These are phyloP conservation scores for Acipenser ruthenus DNA, from an alignment of 2,797 vertebrate species.

Conservation along the genomic window DNA sequence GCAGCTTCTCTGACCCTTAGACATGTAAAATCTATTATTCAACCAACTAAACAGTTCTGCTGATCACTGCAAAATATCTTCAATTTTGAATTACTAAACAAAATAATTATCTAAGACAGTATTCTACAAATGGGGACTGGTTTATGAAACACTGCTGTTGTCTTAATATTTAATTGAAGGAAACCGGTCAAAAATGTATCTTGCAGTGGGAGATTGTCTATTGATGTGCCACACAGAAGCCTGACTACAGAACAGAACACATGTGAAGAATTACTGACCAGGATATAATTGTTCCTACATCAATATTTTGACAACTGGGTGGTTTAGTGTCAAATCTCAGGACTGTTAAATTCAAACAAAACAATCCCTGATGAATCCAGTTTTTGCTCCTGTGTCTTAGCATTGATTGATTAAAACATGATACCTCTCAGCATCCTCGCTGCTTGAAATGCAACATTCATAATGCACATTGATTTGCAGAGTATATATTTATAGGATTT, in stretches of 20 bases:
- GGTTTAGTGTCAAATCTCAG: too few relatives aligned
- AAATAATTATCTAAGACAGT: not conserved
- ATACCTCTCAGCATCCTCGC: constrained; percentile 44
- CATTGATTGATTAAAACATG: constrained; percentile 45
- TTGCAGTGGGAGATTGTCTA: not conserved
- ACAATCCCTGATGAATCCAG: too few relatives aligned
- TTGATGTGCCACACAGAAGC: constrained; percentile 1
- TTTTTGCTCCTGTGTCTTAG: too few relatives aligned
- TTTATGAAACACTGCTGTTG: constrained; percentile 11
- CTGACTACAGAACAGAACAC: too few relatives aligned
- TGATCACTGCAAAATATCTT: constrained; percentile 5
- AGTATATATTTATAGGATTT: not conserved
- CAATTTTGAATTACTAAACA: constrained; percentile 13
- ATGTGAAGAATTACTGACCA: too few relatives aligned
- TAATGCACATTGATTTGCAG: not conserved
- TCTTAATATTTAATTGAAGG: constrained; percentile 14
- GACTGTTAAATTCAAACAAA: too few relatives aligned
- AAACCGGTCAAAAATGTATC: constrained; percentile 8
- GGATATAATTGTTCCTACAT: too few relatives aligned
- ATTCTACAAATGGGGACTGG: not conserved
- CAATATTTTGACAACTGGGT: too few relatives aligned
- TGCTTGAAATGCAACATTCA: constrained; percentile 41
- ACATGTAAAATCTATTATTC: too few relatives aligned
- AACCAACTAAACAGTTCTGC: not conserved
- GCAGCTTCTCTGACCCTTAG: too few relatives aligned